Base-by-base conservation (phyloP, 92 coral and sea anemone genomes). In the Phenganax subtilis region DNA sequence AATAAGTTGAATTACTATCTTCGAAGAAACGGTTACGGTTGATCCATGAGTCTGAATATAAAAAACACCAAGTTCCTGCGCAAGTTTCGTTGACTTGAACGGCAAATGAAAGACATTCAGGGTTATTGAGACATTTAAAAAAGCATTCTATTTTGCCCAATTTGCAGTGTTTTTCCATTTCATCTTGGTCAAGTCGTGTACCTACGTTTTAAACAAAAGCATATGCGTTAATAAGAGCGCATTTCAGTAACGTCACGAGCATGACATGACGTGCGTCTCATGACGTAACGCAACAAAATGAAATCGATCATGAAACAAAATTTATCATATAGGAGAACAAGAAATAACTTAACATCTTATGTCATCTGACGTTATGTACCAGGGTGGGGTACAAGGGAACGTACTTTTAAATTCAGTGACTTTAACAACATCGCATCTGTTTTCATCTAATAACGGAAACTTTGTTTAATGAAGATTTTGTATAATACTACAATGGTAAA, bases 111-210 rank as follows among this genome's bases (percentile, higher is more conserved):
- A 14, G 73, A 37, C 73, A 68, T 68, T 30, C 15, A 10, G 53
- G 12, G 2, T 1, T 37, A 28, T 68, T 29, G 9, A 68, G 47
- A 68, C 73, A 68, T 68, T 68, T 68, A 37, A 68, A 68, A 53
- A 68, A 68, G 15, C 73, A 68, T 68, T 68, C 73, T 20, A 68
- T 53, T 30, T 68, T 68, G 54, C 54, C 54, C 53, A 68, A 30
- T 10, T 68, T 68, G 11, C 73, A 68, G 8, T 68, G 16, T n/a
- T 1, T 28, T 55, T 68, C 54, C 12, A 30, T 68, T 10, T 30
- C 73, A 68, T 8, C 73, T 12, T 9, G 8, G 9, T 37, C 15
- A 68, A 68, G 53, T 28, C 73, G 73, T 30, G 20, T 37, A 9
- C 30, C 73, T 68, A 10, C 31, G 29, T 68, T 9, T 37, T 5